Percentiles rank a stretch among this genome's conserved stretches.
Conservation (phyloP, 2,888 invertebrate genomes). For the Napeogenes inachia region DNA sequence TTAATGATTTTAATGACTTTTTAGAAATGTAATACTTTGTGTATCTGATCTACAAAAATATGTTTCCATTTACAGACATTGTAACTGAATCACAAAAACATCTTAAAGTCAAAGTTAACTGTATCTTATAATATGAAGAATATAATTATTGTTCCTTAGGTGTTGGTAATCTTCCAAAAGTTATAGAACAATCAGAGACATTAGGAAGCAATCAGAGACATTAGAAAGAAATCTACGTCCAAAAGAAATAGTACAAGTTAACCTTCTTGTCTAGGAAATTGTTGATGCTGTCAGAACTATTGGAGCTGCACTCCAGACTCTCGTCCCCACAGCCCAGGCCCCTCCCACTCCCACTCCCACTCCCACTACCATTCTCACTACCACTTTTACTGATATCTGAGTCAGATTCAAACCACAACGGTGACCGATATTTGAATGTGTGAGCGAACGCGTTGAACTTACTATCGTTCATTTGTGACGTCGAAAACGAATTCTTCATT, state of each 20-base stretch:
- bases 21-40: too few species aligned
- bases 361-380: constrained; percentile 23
- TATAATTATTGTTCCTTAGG: too few species aligned
- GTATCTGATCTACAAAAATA: too few species aligned
- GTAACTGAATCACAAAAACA: too few species aligned
- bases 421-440: constrained; percentile 70
- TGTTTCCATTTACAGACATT: too few species aligned
- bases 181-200: too few species aligned
- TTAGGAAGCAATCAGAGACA: too few species aligned
- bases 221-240: neutral
- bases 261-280: constrained; percentile 57
- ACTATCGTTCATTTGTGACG: constrained; percentile 38
- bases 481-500: constrained; percentile 30
- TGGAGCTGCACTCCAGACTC: constrained; percentile 49
- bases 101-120: too few species aligned
- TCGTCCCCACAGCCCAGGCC: constrained; percentile 54
- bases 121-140: too few species aligned
- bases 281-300: constrained; percentile 67
- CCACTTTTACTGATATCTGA: constrained; percentile 54
- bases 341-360: constrained; percentile 35
- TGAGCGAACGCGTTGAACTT: constrained; percentile 61
- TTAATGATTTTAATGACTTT: too few species aligned
- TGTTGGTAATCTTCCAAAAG: too few species aligned
- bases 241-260: neutral
- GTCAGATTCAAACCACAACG: constrained; percentile 72